A percentile compares a stretch with the other conserved stretches of the same genome.
Conservation (phyloP, 2,113 vertebrate genomes). For the Serilophus lunatus region DNA sequence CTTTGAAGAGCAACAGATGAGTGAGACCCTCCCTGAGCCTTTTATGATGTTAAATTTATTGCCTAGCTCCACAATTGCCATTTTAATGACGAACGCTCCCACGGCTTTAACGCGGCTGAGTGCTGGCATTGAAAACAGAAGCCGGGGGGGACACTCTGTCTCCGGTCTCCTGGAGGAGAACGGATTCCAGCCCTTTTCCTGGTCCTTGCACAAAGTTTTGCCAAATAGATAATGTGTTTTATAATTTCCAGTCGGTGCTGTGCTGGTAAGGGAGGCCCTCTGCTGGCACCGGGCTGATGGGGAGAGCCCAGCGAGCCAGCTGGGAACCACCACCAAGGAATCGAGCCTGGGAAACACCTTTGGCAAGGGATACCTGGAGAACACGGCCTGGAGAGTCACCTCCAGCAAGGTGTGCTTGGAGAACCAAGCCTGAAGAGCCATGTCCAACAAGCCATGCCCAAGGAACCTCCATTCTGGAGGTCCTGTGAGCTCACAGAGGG, state of each 20-base stretch:
- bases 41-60: constrained; percentile 58
- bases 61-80: constrained; percentile 20
- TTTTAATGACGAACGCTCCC: constrained; percentile 37
- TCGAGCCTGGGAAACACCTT: background rate
- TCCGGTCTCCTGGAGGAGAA: constrained; percentile 20
- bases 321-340: background rate
- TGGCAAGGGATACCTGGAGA: background rate
- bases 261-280: constrained; percentile 52
- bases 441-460: background rate
- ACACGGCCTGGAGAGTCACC: background rate
- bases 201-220: constrained; percentile 31
- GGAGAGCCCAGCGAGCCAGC: background rate
- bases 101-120: constrained; percentile 18
- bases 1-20: constrained; percentile 58
- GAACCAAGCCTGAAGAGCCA: background rate
- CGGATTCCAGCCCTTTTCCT: constrained; percentile 33
- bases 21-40: constrained; percentile 20
- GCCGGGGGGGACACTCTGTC: background rate
- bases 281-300: constrained; percentile 1
- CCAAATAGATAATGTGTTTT: constrained; percentile 21
- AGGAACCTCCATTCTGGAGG: background rate
- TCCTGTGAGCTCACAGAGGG: background rate
- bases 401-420: background rate
- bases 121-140: background rate
- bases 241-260: background rate